Conservation (phyloP, 2,113 vertebrate genomes). For the Vulpes lagopus region DNA sequence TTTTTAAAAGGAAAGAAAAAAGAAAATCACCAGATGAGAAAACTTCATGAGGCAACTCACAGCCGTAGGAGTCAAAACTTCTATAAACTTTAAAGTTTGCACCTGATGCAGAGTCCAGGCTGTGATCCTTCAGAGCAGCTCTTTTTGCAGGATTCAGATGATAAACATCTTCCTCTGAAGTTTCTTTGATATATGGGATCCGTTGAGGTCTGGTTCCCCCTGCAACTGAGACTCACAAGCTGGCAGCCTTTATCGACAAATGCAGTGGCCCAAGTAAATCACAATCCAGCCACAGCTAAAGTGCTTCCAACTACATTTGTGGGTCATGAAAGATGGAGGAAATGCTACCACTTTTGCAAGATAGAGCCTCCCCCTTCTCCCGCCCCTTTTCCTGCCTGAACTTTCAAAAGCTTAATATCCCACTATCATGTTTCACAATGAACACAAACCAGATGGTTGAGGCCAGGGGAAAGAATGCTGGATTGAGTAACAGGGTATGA, state of each 20-base stretch:
- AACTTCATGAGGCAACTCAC: not conserved
- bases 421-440: conserved; percentile 79
- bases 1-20: not conserved
- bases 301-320: conserved; percentile 63
- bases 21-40: not conserved
- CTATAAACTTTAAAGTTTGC: not conserved
- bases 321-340: conserved; percentile 72
- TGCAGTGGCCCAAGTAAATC: not conserved
- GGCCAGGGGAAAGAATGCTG: conserved; percentile 72
- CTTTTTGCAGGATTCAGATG: not conserved
- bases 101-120: not conserved
- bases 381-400: not conserved
- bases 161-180: not conserved
- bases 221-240: not conserved
- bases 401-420: conserved; percentile 56
- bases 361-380: not conserved
- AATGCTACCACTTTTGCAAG: conserved; percentile 42
- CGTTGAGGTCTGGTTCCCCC: not conserved
- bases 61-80: not conserved
- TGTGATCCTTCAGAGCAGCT: not conserved
- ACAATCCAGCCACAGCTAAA: conserved; percentile 25
- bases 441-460: conserved; percentile 84
- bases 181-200: not conserved
- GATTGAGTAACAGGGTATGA: conserved; percentile 82
- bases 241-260: not conserved